Conservation (phyloP, 1,140 invertebrate species). For the Lanistes nyassanus region DNA sequence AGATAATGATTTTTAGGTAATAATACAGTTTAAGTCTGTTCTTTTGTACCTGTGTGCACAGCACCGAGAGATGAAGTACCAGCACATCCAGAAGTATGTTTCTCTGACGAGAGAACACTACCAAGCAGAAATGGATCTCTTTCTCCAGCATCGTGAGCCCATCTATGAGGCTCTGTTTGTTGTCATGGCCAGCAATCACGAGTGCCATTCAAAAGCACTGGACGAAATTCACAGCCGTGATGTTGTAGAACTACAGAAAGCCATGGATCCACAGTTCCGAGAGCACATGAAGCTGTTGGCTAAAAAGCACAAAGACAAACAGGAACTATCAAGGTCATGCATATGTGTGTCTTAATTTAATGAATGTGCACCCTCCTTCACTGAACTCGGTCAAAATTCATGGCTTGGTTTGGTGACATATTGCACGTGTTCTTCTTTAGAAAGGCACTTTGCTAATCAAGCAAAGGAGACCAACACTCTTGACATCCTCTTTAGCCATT, state of each 20-base stretch:
- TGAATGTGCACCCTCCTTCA: background rate
- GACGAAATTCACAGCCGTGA: slow-evolving; percentile 65
- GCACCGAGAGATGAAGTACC: slow-evolving; percentile 68
- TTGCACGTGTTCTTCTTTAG: slow-evolving; percentile 3
- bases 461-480: too few species aligned
- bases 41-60: slow-evolving; percentile 37
- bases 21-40: background rate
- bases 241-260: slow-evolving; percentile 82
- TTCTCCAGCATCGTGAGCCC: slow-evolving; percentile 85
- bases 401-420: background rate
- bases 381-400: background rate
- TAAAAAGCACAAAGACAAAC: slow-evolving; percentile 86
- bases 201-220: slow-evolving; percentile 78
- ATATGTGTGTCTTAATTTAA: background rate
- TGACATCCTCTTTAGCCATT: too few species aligned
- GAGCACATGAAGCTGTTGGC: slow-evolving; percentile 86
- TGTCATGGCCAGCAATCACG: slow-evolving; percentile 81
- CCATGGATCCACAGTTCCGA: slow-evolving; percentile 81
- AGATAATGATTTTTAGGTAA: too few species aligned
- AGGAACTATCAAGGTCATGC: slow-evolving; percentile 80
- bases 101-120: slow-evolving; percentile 78
- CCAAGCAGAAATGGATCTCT: slow-evolving; percentile 80
- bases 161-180: slow-evolving; percentile 78
- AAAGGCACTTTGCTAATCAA: background rate
- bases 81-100: slow-evolving; percentile 77